These are phyloP conservation scores for Tipula unca DNA, from an alignment of 2,888 invertebrate genomes.

Conservation along the genomic window DNA sequence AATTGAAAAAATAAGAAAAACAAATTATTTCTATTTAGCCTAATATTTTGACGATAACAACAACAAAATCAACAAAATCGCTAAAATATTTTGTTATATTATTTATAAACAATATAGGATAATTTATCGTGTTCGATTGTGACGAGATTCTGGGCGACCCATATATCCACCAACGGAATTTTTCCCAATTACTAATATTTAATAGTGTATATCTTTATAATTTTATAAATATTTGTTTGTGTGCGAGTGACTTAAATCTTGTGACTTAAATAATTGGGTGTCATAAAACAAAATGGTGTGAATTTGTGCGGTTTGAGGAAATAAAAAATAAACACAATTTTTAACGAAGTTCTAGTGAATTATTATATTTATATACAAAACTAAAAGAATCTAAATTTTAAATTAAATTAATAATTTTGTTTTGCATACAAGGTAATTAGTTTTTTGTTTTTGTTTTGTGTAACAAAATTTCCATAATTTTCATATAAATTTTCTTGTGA, in stretches of 20 bases:
- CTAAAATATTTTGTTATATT: too few relatives aligned
- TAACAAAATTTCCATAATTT: constrained; percentile 17
- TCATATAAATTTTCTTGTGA: background rate
- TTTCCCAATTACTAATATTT: background rate
- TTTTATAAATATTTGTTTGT: background rate
- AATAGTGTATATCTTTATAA: background rate
- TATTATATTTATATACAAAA: background rate
- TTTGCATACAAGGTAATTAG: background rate
- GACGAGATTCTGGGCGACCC: background rate
- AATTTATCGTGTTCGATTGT: background rate
- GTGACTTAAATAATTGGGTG: background rate
- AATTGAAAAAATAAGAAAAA: background rate
- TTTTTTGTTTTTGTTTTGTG: background rate
- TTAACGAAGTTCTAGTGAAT: background rate
- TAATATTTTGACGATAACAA: too few relatives aligned
- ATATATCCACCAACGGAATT: background rate
- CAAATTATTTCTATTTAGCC: too few relatives aligned
- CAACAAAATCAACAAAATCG: too few relatives aligned
- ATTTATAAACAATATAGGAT: background rate
- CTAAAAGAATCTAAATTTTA: background rate
- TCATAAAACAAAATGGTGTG: background rate
- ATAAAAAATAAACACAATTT: background rate
- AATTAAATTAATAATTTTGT: background rate
- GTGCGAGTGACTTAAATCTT: background rate
- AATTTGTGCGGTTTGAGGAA: background rate